Evolutionary conservation across 2,888 invertebrate species (phyloP).

Genomic region (Lysandra bellargus): DNA sequence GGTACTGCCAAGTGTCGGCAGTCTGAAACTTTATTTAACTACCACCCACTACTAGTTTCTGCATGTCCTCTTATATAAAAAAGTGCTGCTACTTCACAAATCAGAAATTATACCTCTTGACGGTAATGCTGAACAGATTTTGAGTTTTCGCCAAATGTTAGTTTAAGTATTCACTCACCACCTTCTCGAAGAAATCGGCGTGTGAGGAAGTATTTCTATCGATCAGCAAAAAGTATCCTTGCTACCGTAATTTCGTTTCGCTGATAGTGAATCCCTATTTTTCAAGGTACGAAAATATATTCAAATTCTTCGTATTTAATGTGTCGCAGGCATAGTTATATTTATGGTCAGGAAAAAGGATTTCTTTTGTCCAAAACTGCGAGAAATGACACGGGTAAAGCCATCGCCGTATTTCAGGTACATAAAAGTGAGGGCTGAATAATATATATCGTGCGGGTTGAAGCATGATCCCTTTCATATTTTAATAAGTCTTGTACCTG

Average conservation of each 20-base stretch:
- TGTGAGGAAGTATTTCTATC: too few species aligned
- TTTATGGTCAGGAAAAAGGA: not conserved
- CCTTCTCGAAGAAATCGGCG: not conserved
- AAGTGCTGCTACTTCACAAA: too few species aligned
- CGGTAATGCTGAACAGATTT: too few species aligned
- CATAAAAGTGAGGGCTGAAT: conserved; percentile 21
- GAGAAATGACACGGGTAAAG: conserved; percentile 22
- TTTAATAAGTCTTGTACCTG: not conserved
- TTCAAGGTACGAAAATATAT: not conserved
- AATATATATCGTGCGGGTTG: conserved; percentile 18
- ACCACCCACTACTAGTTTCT: too few species aligned
- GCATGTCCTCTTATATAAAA: too few species aligned
- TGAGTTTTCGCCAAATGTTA: too few species aligned
- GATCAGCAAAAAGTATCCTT: too few species aligned
- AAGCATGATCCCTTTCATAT: not conserved
- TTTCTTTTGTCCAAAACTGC: conserved; percentile 17
- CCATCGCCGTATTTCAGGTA: not conserved
- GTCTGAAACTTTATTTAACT: too few species aligned
- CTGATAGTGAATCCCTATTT: too few species aligned
- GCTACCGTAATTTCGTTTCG: too few species aligned
- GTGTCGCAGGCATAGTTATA: not conserved
- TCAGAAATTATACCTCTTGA: too few species aligned
- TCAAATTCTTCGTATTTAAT: not conserved
- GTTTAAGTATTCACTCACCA: too few species aligned
- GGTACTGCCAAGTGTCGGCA: not conserved